Conservation (phyloP, 2,113 vertebrate species). For the Zootoca vivipara region DNA sequence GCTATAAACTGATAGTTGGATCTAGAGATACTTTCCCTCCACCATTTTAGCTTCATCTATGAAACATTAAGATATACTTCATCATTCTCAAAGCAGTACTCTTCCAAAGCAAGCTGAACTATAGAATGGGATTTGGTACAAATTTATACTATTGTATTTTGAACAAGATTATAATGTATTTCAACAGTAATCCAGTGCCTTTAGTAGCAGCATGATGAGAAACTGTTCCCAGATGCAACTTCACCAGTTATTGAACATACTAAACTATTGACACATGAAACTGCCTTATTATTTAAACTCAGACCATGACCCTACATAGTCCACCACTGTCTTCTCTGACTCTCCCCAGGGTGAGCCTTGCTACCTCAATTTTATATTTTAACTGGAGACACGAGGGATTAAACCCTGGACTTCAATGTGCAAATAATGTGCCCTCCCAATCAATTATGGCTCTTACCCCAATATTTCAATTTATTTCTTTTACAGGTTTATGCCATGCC, state of each 20-base stretch:
- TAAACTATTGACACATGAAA: neutral
- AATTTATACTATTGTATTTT: neutral
- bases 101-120: neutral
- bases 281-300: neutral
- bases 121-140: neutral
- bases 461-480: neutral
- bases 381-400: neutral
- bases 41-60: neutral
- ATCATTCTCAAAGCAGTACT: neutral
- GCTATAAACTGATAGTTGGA: neutral
- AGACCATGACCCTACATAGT: neutral
- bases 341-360: neutral
- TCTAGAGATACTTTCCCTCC: neutral
- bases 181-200: neutral
- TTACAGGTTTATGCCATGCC: neutral
- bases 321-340: neutral
- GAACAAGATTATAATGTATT: neutral
- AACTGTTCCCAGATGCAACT: neutral
- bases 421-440: neutral
- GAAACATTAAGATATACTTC: neutral
- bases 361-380: neutral
- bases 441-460: neutral
- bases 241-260: neutral
- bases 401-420: neutral
- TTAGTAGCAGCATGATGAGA: neutral